Evolutionary conservation across 2,888 invertebrate species (phyloP), one percentile per base, ranked within the genome.

Genomic region (Epistrophella euchroma): DNA sequence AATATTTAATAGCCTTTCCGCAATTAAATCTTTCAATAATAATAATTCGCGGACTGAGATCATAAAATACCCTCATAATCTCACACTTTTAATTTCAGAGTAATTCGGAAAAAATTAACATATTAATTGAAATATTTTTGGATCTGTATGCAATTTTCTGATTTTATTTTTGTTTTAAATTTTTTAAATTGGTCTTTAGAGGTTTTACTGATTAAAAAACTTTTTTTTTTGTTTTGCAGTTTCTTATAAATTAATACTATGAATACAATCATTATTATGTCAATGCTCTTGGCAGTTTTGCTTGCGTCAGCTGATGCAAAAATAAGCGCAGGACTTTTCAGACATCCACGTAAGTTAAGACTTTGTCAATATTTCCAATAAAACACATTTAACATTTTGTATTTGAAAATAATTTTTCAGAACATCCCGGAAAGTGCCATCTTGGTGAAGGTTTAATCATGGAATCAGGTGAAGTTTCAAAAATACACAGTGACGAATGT

Each of bases 361-460:
- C 6, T 7, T 15, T 45, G 0, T 9, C 10, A 9, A 10, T n/a
- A 43, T 45, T 45, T 45, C 2, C 25, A 15, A 22, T 2, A 2
- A 15, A 52, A 7, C 25, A 2, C 7, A 11, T 35, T 47, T 13
- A 47, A 13, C 4, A 15, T 62, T 15, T n/a, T 22, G 3, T 28
- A 10, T 19, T 56, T 11, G 2, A 17, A 25, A 15, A 28, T 28
- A 15, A 25, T 28, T 22, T 28, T 19, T 22, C 11, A 86, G 86
- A 82, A 71, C 77, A 86, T 32, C 86, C 86, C 45, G 86, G 86
- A 43, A 86, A 86, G 52, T 86, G 82, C n/a, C 58, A 73, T 11
- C 77, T 82, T 32, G 82, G 77, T 2, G 82, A 86, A 5, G 11
- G 73, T 1, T 45, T 82, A 56, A 86, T 86, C 22, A 50, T 86